These are phyloP conservation scores for Caenorhabditis sp. DNA, from an alignment of 2,888 invertebrate genomes.

Conservation along the genomic window DNA sequence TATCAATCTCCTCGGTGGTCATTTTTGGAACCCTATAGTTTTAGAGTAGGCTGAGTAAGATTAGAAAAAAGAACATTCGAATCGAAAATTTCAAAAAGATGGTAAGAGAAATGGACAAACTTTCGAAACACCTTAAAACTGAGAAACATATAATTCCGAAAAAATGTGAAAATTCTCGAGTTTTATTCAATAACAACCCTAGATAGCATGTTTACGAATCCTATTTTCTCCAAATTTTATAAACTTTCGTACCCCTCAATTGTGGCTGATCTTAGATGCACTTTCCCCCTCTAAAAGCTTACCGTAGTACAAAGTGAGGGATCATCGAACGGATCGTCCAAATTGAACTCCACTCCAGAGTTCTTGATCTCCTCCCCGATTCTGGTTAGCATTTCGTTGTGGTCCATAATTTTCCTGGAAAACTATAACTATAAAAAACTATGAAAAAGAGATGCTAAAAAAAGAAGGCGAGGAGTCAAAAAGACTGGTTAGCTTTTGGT, in stretches of 20 bases:
- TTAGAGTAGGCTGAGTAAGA: too few species aligned
- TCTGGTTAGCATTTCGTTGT: slow-evolving; percentile 35
- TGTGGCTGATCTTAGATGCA: not conserved
- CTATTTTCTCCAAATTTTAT: not conserved
- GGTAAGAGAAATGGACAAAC: too few species aligned
- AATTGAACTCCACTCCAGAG: slow-evolving; percentile 50
- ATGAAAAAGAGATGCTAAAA: not conserved
- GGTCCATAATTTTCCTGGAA: slow-evolving; percentile 31
- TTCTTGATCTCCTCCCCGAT: slow-evolving; percentile 58
- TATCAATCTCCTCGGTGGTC: too few species aligned
- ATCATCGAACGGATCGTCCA: slow-evolving; percentile 70
- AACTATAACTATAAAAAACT: not conserved
- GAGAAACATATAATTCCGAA: too few species aligned
- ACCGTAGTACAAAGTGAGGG: slow-evolving; percentile 66
- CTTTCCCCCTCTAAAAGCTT: not conserved
- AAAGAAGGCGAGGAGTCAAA: not conserved
- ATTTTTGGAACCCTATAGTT: too few species aligned
- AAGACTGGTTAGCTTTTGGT: not conserved
- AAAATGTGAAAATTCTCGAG: too few species aligned
- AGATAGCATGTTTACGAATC: not conserved
- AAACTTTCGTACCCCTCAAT: not conserved
- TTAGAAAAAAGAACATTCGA: too few species aligned
- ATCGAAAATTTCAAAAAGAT: too few species aligned
- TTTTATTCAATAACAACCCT: too few species aligned
- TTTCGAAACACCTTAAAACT: too few species aligned